A percentile compares a stretch with the other conserved stretches of the same genome.
Conservation (phyloP, 1,140 invertebrate genomes). For the Charaxes varanes region DNA sequence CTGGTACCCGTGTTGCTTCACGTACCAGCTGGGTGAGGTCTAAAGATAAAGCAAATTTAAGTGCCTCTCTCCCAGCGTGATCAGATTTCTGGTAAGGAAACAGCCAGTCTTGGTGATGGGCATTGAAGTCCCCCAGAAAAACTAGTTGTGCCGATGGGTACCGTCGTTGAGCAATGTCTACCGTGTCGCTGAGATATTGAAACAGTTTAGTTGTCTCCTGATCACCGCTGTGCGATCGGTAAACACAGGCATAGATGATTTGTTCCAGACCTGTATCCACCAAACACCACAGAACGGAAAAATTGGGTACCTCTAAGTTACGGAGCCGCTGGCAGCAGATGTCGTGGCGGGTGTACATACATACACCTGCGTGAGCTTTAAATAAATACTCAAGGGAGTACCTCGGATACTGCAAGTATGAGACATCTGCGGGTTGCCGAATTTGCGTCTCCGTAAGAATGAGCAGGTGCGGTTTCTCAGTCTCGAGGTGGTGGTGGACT, state of each 20-base stretch:
- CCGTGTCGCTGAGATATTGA: constrained; percentile 16
- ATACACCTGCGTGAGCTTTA: not conserved
- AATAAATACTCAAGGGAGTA: not conserved
- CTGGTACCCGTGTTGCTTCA: constrained; percentile 4
- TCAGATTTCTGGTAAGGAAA: constrained; percentile 15
- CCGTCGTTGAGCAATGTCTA: constrained; percentile 4
- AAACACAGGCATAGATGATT: constrained; percentile 5
- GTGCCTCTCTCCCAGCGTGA: constrained; percentile 13
- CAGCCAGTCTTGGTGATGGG: constrained; percentile 13
- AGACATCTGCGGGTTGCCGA: not conserved
- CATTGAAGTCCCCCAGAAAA: constrained; percentile 20
- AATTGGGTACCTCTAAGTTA: too few relatives aligned
- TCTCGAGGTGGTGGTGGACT: constrained; percentile 7
- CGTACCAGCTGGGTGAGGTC: constrained; percentile 1
- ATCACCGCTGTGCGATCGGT: constrained; percentile 14
- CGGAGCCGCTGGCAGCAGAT: too few relatives aligned
- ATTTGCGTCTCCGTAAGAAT: constrained; percentile 2
- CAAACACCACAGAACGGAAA: too few relatives aligned
- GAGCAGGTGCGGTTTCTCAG: constrained; percentile 1
- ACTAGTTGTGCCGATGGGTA: constrained; percentile 12
- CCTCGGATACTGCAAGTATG: not conserved
- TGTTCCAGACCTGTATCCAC: constrained; percentile 1
- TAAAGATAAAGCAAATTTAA: constrained; percentile 4
- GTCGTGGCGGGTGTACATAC: too few relatives aligned
- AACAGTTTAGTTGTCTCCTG: constrained; percentile 16